phyloP scores from a whole-genome alignment of 2,888 invertebrate genomes.

The Camponotus fellah region DNA sequence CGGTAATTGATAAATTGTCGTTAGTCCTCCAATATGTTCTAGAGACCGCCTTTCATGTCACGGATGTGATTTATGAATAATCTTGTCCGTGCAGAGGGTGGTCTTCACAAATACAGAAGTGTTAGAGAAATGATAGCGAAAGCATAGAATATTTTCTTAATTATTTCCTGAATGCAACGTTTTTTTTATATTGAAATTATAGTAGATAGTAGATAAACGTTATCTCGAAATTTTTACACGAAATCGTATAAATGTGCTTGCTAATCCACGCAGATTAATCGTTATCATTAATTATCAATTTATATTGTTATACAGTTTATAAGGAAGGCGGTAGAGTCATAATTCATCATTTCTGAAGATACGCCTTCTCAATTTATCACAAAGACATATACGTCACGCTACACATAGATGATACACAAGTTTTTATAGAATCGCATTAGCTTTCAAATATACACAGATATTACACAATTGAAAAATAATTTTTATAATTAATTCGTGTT shows the following conservation, averaged over 20 bases:
- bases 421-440: slow-evolving; percentile 56
- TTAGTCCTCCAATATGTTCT: slow-evolving; percentile 55
- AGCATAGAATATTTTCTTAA: slow-evolving; percentile 24
- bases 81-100: slow-evolving; percentile 36
- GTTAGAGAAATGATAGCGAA: background rate
- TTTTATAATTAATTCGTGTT: slow-evolving; percentile 19
- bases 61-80: slow-evolving; percentile 53
- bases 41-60: slow-evolving; percentile 44
- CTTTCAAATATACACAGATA: slow-evolving; percentile 30
- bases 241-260: slow-evolving; percentile 38
- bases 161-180: slow-evolving; percentile 32
- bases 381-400: slow-evolving; percentile 57
- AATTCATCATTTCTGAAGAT: slow-evolving; percentile 70
- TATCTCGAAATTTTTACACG: slow-evolving; percentile 39
- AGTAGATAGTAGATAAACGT: slow-evolving; percentile 12
- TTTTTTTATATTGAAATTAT: slow-evolving; percentile 47
- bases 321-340: slow-evolving; percentile 55
- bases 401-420: slow-evolving; percentile 26
- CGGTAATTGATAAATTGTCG: slow-evolving; percentile 65
- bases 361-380: slow-evolving; percentile 65
- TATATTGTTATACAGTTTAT: slow-evolving; percentile 67
- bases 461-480: slow-evolving; percentile 24
- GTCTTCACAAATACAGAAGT: slow-evolving; percentile 27
- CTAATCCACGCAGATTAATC: slow-evolving; percentile 66
- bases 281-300: slow-evolving; percentile 73